phyloP scores from a whole-genome alignment of 1,140 invertebrate species.

The Samia ricini region DNA sequence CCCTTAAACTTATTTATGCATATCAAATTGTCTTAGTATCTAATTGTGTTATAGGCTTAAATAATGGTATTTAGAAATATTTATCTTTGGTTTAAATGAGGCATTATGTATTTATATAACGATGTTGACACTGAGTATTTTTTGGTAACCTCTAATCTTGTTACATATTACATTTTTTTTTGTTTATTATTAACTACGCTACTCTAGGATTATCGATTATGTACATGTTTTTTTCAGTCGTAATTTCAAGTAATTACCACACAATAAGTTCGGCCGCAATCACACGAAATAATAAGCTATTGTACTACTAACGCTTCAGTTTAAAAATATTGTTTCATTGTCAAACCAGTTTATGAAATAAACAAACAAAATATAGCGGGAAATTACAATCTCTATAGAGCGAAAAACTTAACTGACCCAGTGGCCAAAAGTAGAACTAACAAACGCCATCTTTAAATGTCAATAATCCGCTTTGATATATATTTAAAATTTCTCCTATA shows the following conservation, averaged over 20 bases:
- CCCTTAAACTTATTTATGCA: background rate
- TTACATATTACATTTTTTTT: slow-evolving; percentile 36
- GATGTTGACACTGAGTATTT: slow-evolving; percentile 31
- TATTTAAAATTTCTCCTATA: too few species aligned
- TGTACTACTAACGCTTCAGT: too few species aligned
- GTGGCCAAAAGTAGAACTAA: too few species aligned
- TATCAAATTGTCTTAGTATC: background rate
- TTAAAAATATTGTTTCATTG: background rate
- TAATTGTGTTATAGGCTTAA: background rate
- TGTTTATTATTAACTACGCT: slow-evolving; percentile 26
- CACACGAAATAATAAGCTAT: background rate
- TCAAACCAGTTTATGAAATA: slow-evolving; percentile 10
- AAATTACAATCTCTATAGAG: too few species aligned
- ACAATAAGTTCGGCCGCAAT: slow-evolving; percentile 13
- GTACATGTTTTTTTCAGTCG: slow-evolving; percentile 64
- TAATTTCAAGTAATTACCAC: slow-evolving; percentile 22
- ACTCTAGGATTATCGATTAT: slow-evolving; percentile 58
- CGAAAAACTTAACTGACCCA: too few species aligned
- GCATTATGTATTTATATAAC: background rate
- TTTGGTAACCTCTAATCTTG: slow-evolving; percentile 45
- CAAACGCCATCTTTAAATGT: too few species aligned
- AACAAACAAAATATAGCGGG: too few species aligned
- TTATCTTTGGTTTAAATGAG: slow-evolving; percentile 21
- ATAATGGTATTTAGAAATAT: background rate
- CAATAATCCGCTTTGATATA: too few species aligned